Conservation (phyloP, 2,113 vertebrate genomes). For the Crotalus helleri region DNA sequence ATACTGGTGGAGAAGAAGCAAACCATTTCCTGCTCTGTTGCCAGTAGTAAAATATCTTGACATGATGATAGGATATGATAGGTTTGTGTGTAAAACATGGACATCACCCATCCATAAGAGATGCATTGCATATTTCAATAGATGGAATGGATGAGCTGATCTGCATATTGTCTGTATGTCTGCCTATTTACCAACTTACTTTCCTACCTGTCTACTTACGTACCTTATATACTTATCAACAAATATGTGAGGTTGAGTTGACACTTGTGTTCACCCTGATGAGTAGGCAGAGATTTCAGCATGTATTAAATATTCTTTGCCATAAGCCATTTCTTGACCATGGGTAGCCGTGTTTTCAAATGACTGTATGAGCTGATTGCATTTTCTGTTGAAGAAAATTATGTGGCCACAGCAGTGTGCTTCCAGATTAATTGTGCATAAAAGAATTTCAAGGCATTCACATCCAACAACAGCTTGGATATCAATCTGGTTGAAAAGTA, state of each 20-base stretch:
- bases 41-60: background rate
- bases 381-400: background rate
- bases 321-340: background rate
- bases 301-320: background rate
- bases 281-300: background rate
- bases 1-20: background rate
- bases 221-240: background rate
- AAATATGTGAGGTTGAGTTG: background rate
- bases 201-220: background rate
- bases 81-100: background rate
- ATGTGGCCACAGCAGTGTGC: background rate
- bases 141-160: background rate
- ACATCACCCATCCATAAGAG: background rate
- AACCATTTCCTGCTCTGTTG: background rate
- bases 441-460: slow-evolving; percentile 2
- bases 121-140: background rate
- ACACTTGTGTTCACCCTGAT: background rate
- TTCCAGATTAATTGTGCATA: slow-evolving; percentile 4
- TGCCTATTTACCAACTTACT: background rate
- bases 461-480: slow-evolving; percentile 4
- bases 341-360: background rate
- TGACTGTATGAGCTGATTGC: background rate
- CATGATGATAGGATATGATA: background rate
- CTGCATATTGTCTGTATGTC: background rate
- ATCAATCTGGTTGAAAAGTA: slow-evolving; percentile 26